Conservation (phyloP, 1,140 invertebrate genomes). For the Halesus radiatus region DNA sequence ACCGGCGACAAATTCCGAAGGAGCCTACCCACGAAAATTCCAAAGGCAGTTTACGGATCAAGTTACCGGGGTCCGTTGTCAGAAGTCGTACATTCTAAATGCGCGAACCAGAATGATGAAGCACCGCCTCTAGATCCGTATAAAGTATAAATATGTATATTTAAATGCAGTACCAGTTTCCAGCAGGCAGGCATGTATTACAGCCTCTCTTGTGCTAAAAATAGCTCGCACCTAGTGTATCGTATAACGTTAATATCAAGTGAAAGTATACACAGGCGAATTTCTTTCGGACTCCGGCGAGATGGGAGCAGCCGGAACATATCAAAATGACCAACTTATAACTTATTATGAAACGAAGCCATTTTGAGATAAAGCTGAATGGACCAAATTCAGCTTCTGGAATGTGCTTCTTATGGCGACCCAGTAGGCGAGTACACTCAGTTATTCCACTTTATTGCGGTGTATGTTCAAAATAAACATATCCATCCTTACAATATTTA, state of each 20-base stretch:
- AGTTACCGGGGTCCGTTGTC: too few relatives aligned
- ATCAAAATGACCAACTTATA: slow-evolving; percentile 26
- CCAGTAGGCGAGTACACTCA: not conserved
- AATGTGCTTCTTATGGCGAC: not conserved
- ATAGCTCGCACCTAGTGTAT: slow-evolving; percentile 1
- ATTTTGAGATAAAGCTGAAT: not conserved
- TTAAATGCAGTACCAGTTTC: not conserved
- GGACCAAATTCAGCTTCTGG: not conserved
- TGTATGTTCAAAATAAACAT: too few relatives aligned
- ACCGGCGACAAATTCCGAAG: too few relatives aligned
- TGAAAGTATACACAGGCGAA: slow-evolving; percentile 13
- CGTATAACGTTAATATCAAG: slow-evolving; percentile 6
- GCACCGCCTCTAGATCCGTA: too few relatives aligned
- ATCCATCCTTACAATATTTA: too few relatives aligned
- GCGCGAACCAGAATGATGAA: too few relatives aligned
- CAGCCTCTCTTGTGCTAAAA: not conserved
- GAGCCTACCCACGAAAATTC: too few relatives aligned
- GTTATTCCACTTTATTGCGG: too few relatives aligned
- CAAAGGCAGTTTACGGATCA: too few relatives aligned
- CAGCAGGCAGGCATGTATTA: not conserved
- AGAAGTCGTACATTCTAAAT: too few relatives aligned
- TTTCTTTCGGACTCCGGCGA: not conserved
- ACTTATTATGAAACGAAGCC: slow-evolving; percentile 11
- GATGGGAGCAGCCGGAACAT: slow-evolving; percentile 28
- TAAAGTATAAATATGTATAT: too few relatives aligned